Evolutionary conservation across 1,140 invertebrate species (phyloP).

Genomic region (Thalassaphorura encarpata): DNA sequence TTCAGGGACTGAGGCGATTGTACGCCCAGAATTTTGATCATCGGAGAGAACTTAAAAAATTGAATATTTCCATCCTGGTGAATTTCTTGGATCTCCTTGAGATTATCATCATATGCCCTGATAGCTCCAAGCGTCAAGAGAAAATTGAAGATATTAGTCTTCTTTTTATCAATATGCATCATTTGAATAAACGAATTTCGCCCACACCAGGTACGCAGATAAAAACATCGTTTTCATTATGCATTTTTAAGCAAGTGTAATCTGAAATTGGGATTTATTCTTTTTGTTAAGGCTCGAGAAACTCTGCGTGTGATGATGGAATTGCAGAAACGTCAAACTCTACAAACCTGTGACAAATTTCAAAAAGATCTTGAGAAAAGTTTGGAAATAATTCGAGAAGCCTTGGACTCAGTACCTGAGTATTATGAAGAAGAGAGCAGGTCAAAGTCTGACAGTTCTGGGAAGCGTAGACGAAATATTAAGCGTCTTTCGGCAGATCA

Average conservation of each 20-base stretch:
- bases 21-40: constrained; percentile 95
- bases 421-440: no score
- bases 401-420: constrained; percentile 70
- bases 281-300: constrained; percentile 62
- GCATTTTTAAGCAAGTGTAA: no score
- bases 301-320: constrained; percentile 95
- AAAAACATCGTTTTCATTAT: no score
- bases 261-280: background rate
- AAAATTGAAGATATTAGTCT: constrained; percentile 94
- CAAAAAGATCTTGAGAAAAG: constrained; percentile 87
- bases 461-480: no score
- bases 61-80: constrained; percentile 91
- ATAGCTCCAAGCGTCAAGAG: constrained; percentile 81
- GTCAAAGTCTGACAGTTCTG: no score
- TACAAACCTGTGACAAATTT: constrained; percentile 80
- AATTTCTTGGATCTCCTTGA: constrained; percentile 96
- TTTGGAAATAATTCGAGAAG: constrained; percentile 72
- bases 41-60: constrained; percentile 87
- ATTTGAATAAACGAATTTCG: constrained; percentile 95
- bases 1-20: constrained; percentile 77
- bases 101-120: constrained; percentile 82
- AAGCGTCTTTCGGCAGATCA: no score
- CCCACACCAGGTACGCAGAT: constrained; percentile 63
- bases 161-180: constrained; percentile 97
- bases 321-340: constrained; percentile 77